A percentile compares a stretch with the other conserved stretches of the same genome.
Conservation (phyloP, 2,888 invertebrate species). For the Coleophora flavipennella region DNA sequence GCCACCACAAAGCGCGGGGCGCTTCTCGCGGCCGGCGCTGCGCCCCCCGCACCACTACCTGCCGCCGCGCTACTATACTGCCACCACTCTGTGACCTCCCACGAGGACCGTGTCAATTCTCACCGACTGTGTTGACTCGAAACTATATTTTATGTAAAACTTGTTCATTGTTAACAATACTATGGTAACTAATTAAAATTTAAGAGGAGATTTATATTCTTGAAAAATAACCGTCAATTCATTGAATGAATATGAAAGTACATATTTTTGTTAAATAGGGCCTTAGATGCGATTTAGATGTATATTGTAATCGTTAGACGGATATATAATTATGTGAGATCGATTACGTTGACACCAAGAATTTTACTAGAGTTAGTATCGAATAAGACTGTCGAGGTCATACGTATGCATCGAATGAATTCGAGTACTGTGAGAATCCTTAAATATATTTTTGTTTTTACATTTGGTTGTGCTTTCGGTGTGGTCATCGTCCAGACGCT, state of each 20-base stretch:
- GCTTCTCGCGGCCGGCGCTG: slow-evolving; percentile 24
- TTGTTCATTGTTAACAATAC: slow-evolving; percentile 65
- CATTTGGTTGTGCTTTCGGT: slow-evolving; percentile 67
- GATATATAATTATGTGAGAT: slow-evolving; percentile 52
- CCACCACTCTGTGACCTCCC: slow-evolving; percentile 51
- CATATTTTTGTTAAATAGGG: slow-evolving; percentile 71
- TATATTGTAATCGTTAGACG: slow-evolving; percentile 54
- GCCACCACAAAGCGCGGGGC: slow-evolving; percentile 34
- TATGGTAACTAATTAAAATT: slow-evolving; percentile 58
- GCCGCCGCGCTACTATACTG: slow-evolving; percentile 37
- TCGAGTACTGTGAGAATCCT: slow-evolving; percentile 47
- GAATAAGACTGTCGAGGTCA: slow-evolving; percentile 63
- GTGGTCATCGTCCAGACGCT: slow-evolving; percentile 57
- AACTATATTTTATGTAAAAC: slow-evolving; percentile 55
- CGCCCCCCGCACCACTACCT: slow-evolving; percentile 14
- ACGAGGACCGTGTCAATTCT: slow-evolving; percentile 58
- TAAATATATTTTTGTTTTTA: slow-evolving; percentile 30
- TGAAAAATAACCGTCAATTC: slow-evolving; percentile 51
- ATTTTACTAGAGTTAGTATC: slow-evolving; percentile 48
- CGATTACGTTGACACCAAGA: slow-evolving; percentile 55
- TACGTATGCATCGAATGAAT: slow-evolving; percentile 53
- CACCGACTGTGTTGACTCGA: slow-evolving; percentile 58
- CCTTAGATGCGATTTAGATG: slow-evolving; percentile 60
- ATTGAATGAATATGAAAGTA: slow-evolving; percentile 26
- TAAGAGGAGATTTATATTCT: slow-evolving; percentile 67